phyloP scores from a whole-genome alignment of 1,140 invertebrate genomes.

The Tetramorium simillimum region DNA sequence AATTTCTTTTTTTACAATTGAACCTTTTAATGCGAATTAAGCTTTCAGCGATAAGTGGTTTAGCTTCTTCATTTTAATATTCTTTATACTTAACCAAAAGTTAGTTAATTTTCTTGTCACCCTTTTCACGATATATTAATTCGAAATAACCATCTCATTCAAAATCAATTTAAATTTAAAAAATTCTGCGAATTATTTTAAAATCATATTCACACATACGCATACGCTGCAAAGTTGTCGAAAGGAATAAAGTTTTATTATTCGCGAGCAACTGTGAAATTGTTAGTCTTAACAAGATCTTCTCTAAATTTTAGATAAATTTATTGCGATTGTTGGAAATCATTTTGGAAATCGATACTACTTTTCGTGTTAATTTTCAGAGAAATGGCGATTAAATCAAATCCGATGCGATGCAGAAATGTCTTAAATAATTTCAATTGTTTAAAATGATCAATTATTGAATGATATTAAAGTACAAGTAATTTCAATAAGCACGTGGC shows the following conservation, averaged over 20 bases:
- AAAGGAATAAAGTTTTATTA: neutral
- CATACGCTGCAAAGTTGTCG: neutral
- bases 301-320: neutral
- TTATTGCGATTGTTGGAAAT: neutral
- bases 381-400: neutral
- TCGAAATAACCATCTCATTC: neutral
- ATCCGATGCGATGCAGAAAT: conserved; percentile 18
- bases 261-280: neutral
- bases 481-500: conserved; percentile 63
- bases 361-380: neutral
- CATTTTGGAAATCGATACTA: neutral
- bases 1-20: neutral
- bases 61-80: no score
- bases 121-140: neutral
- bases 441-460: conserved; percentile 31
- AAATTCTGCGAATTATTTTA: neutral
- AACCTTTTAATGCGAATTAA: neutral
- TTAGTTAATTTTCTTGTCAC: neutral
- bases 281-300: neutral
- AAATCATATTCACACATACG: neutral
- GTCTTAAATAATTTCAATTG: conserved; percentile 69
- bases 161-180: neutral
- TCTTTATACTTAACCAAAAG: neutral
- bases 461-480: conserved; percentile 66
- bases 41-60: neutral